Percentiles rank a stretch among this genome's conserved stretches.
Evolutionary conservation across 2,113 vertebrate species (phyloP).

Genomic region (Martes martes): DNA sequence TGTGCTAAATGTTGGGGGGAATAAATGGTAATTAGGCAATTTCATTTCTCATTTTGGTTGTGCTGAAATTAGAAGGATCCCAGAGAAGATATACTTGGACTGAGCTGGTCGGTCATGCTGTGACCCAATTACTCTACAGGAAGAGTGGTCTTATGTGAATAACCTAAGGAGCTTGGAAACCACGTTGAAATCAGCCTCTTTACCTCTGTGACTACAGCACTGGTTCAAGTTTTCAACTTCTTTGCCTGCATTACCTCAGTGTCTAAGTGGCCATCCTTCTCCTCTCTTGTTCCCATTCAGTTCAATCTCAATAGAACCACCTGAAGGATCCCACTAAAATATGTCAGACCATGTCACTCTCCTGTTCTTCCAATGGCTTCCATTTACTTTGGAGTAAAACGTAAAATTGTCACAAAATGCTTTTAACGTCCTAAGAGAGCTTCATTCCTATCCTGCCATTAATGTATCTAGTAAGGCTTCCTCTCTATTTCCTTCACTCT

Average conservation of each 20-base stretch:
- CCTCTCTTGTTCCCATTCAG: neutral
- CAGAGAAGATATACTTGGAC: neutral
- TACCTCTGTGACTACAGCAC: neutral
- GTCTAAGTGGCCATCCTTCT: neutral
- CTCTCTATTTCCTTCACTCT: neutral
- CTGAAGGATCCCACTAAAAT: neutral
- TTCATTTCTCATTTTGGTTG: neutral
- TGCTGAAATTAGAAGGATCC: neutral
- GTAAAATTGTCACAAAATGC: neutral
- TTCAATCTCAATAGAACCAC: neutral
- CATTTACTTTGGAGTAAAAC: neutral
- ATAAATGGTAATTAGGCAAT: neutral
- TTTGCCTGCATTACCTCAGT: neutral
- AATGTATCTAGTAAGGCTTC: neutral
- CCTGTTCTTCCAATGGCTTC: neutral
- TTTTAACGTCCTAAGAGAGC: neutral
- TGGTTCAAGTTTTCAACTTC: neutral
- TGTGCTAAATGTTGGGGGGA: neutral
- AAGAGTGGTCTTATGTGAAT: neutral
- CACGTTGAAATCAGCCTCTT: neutral
- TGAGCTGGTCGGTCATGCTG: neutral
- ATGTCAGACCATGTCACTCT: neutral
- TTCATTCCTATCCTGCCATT: neutral
- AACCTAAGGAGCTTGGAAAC: neutral
- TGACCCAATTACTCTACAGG: neutral